Evolutionary conservation across 2,797 vertebrate genomes (phyloP).

Genomic region (Semaprochilodus insignis): DNA sequence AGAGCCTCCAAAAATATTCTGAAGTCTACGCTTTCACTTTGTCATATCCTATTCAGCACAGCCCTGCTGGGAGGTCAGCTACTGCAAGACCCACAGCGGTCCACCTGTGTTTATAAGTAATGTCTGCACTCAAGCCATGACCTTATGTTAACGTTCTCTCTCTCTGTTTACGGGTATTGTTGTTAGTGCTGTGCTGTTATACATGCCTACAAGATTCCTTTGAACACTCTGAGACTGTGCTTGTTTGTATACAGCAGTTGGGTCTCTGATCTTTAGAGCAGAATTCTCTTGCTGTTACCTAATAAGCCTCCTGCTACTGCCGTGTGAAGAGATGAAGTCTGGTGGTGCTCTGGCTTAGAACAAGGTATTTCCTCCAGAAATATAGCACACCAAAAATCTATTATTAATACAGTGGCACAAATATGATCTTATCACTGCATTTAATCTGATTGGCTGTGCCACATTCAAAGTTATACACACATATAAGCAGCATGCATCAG

Average conservation of each 20-base stretch:
- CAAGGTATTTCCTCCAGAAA: not conserved
- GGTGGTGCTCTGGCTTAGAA: not conserved
- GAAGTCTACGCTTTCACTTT: not conserved
- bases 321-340: slow-evolving; percentile 1
- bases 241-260: slow-evolving; percentile 27
- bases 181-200: not conserved
- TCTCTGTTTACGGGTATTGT: slow-evolving; percentile 1
- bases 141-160: not conserved
- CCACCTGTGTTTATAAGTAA: slow-evolving; percentile 10
- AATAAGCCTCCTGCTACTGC: slow-evolving; percentile 20
- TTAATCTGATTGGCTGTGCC: not conserved
- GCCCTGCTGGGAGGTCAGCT: slow-evolving; percentile 12
- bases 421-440: not conserved
- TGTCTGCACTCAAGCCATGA: not conserved
- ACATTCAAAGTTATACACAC: not conserved
- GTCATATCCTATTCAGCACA: slow-evolving; percentile 9
- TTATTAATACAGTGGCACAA: not conserved
- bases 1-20: not conserved
- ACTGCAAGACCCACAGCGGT: not conserved
- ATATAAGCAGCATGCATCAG: not conserved
- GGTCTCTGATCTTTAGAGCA: slow-evolving; percentile 16
- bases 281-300: slow-evolving; percentile 20
- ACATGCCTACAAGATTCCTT: not conserved
- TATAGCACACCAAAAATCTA: not conserved
- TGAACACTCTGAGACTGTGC: not conserved